These are phyloP conservation scores for Priocnemis perturbator DNA, from an alignment of 2,888 invertebrate genomes.

Conservation along the genomic window DNA sequence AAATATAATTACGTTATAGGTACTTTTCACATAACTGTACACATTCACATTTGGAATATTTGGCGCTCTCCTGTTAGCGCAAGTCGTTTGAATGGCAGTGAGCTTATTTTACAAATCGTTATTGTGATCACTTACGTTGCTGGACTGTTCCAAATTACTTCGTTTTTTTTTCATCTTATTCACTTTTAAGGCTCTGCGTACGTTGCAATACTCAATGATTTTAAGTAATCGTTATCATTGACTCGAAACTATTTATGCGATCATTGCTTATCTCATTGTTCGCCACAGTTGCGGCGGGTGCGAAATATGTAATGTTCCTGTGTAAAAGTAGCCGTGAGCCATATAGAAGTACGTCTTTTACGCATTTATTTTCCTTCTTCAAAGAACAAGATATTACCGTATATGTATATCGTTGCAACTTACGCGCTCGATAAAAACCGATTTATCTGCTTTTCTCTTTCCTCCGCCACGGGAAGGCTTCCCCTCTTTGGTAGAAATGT, in stretches of 20 bases:
- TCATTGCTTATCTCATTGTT: constrained; percentile 52
- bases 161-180: too few species aligned
- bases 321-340: constrained; percentile 35
- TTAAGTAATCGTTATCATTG: constrained; percentile 53
- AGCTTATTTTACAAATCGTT: constrained; percentile 66
- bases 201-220: constrained; percentile 45
- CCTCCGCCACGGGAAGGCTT: too few species aligned
- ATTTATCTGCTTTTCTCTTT: background rate
- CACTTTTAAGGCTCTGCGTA: constrained; percentile 57
- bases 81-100: constrained; percentile 71
- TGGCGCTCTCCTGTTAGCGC: constrained; percentile 59
- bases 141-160: constrained; percentile 62
- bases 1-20: constrained; percentile 65
- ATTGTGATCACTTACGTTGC: constrained; percentile 64
- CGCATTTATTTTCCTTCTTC: too few species aligned
- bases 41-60: constrained; percentile 66
- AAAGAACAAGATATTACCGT: constrained; percentile 48
- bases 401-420: constrained; percentile 32
- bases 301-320: constrained; percentile 42
- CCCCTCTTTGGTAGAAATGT: too few species aligned
- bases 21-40: constrained; percentile 68
- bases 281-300: constrained; percentile 41
- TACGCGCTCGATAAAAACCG: background rate
- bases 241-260: constrained; percentile 64
- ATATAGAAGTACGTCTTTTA: constrained; percentile 45